Percentiles rank a stretch among this genome's conserved stretches.
Evolutionary conservation across 2,797 vertebrate species (phyloP).

Genomic region (Paedocypris micromegethes): DNA sequence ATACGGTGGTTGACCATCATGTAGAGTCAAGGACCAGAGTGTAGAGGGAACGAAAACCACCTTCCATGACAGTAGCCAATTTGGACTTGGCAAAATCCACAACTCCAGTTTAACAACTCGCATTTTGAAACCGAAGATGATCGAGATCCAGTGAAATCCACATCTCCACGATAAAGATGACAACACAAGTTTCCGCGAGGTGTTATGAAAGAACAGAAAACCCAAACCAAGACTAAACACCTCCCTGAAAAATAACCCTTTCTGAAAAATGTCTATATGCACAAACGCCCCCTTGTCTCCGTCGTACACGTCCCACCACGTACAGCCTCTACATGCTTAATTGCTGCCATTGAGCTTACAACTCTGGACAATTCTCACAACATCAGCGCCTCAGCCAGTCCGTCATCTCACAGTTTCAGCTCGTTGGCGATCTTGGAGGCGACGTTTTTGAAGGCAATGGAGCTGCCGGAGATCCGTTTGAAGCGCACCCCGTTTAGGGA

Average conservation of each 20-base stretch:
- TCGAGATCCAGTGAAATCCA: conserved; percentile 43
- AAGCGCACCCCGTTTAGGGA: conserved; percentile 80
- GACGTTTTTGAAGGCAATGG: conserved; percentile 84
- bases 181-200: conserved; percentile 31
- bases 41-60: conserved; percentile 23
- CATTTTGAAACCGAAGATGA: conserved; percentile 36
- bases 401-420: conserved; percentile 74
- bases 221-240: conserved; percentile 43
- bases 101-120: conserved; percentile 42
- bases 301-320: conserved; percentile 19
- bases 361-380: conserved; percentile 18
- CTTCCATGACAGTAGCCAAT: conserved; percentile 42
- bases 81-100: conserved; percentile 31
- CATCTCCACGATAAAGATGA: conserved; percentile 41
- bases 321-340: conserved; percentile 35
- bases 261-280: conserved; percentile 47
- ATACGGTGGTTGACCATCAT: conserved; percentile 31
- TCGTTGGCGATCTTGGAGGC: conserved; percentile 81
- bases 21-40: conserved; percentile 9
- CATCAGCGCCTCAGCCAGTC: conserved; percentile 10
- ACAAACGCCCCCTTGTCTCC: conserved; percentile 37
- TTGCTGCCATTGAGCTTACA: conserved; percentile 24
- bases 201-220: conserved; percentile 43
- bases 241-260: conserved; percentile 34
- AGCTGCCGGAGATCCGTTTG: conserved; percentile 78